Conservation (phyloP, 2,888 invertebrate species). For the Anarsia innoxiella region DNA sequence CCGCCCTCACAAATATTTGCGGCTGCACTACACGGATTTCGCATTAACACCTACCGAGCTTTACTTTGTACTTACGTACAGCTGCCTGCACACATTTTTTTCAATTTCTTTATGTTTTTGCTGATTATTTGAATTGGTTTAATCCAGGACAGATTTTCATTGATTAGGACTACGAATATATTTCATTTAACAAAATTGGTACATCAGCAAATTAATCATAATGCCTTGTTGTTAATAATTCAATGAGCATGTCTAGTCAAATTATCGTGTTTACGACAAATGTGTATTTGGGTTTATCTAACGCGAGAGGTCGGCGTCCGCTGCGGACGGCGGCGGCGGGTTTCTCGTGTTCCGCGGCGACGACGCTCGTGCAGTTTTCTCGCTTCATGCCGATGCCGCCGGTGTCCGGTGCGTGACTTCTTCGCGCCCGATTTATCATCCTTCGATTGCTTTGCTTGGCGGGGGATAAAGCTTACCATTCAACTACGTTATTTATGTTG, state of each 20-base stretch:
- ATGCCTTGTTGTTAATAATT: no score
- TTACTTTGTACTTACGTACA: neutral
- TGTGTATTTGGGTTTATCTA: constrained; percentile 30
- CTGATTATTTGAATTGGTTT: no score
- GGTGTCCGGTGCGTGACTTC: constrained; percentile 22
- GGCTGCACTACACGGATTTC: constrained; percentile 46
- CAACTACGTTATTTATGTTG: neutral
- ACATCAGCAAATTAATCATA: no score
- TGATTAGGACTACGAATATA: no score
- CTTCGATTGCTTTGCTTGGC: constrained; percentile 11
- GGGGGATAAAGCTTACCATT: constrained; percentile 2
- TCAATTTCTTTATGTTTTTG: no score
- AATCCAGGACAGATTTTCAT: no score
- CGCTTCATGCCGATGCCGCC: no score
- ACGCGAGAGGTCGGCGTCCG: constrained; percentile 34
- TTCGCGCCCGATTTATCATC: constrained; percentile 21
- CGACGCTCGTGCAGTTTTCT: constrained; percentile 32
- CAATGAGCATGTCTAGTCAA: constrained; percentile 34
- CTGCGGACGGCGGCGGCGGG: constrained; percentile 10
- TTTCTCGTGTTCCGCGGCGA: constrained; percentile 23
- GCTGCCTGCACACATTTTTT: no score
- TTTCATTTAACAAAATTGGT: no score
- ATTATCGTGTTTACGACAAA: constrained; percentile 29
- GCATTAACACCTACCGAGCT: constrained; percentile 49
- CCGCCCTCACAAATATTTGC: constrained; percentile 53